A percentile compares a stretch with the other conserved stretches of the same genome.
phyloP scores from a whole-genome alignment of 2,888 invertebrate genomes.

The Cephus nigrinus region DNA sequence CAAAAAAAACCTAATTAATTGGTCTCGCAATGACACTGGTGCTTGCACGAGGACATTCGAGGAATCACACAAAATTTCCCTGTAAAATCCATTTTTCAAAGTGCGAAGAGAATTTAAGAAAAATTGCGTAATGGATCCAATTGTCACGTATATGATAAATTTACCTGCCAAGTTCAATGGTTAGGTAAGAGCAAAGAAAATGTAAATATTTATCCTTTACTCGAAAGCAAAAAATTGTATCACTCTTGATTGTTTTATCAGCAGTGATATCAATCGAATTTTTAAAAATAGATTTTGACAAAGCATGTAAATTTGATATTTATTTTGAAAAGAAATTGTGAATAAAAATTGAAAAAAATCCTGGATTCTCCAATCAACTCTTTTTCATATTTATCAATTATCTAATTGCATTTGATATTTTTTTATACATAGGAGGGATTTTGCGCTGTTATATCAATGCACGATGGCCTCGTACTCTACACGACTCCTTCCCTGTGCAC shows the following conservation, averaged over 20 bases:
- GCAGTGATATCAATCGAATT: no score
- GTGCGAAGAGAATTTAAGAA: no score
- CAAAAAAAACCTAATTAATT: neutral
- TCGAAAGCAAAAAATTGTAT: no score
- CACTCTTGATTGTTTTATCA: no score
- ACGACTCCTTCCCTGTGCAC: conserved; percentile 77
- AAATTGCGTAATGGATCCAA: no score
- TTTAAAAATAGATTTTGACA: no score
- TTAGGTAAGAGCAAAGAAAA: no score
- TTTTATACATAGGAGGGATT: conserved; percentile 74
- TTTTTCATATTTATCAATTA: neutral
- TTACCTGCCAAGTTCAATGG: no score
- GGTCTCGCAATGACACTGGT: neutral
- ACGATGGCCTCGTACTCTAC: conserved; percentile 83
- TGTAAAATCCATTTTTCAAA: neutral
- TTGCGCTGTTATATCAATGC: conserved; percentile 84
- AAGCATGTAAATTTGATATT: no score
- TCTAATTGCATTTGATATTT: conserved; percentile 7
- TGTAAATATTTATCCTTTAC: no score
- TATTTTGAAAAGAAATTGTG: no score
- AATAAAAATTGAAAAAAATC: neutral
- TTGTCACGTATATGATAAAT: no score
- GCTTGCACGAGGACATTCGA: neutral
- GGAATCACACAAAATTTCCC: neutral
- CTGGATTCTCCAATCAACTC: neutral